Conservation (phyloP, 1,140 invertebrate species). For the Euura lappo region DNA sequence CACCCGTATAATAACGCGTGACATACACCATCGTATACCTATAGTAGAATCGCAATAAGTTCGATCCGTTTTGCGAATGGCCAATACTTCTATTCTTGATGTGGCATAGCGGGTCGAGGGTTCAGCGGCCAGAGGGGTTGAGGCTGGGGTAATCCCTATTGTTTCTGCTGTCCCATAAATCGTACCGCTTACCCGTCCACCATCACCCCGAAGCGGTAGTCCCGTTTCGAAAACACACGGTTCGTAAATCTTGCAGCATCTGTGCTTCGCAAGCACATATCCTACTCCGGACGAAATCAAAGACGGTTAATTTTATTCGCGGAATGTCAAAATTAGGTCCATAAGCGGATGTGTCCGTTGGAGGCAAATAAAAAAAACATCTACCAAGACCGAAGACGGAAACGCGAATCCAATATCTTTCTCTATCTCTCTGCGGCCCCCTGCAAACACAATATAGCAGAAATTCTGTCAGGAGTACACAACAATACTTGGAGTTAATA, state of each 20-base stretch:
- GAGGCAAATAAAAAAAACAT: no score
- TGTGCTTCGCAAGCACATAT: conserved; percentile 37
- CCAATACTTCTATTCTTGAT: conserved; percentile 10
- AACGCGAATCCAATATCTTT: no score
- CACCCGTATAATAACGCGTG: no score
- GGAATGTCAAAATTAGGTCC: neutral
- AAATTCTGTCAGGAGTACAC: neutral
- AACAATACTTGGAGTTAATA: neutral
- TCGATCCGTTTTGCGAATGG: neutral
- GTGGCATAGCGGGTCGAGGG: conserved; percentile 17
- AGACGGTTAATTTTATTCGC: neutral
- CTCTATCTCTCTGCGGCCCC: no score
- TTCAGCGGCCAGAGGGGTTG: conserved; percentile 10
- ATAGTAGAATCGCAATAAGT: neutral
- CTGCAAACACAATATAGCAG: conserved; percentile 1
- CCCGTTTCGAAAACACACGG: conserved; percentile 29
- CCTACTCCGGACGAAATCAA: neutral
- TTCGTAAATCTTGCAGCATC: conserved; percentile 47
- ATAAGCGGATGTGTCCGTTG: no score
- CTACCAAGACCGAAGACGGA: no score
- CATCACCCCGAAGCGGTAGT: conserved; percentile 4
- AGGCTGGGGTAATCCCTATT: conserved; percentile 47
- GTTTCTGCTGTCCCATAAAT: conserved; percentile 48
- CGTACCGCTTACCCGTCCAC: conserved; percentile 7
- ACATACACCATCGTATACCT: no score